Conservation (phyloP, 2,888 invertebrate species). For the Nezara viridula region DNA sequence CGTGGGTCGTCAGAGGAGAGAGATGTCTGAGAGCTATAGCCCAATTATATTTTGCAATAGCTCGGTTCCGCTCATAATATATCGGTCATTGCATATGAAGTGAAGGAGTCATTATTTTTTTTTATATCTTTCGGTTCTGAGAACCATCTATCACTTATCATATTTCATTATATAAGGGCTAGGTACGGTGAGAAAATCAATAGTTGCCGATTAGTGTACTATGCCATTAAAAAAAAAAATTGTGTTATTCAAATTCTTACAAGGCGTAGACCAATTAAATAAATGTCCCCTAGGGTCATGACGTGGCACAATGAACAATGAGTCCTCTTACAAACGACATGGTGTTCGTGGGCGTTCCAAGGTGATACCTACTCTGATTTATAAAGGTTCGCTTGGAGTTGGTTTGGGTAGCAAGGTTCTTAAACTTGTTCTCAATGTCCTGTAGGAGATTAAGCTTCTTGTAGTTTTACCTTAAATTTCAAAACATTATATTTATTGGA, state of each 20-base stretch:
- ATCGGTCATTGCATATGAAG: slow-evolving; percentile 28
- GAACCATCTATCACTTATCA: neutral
- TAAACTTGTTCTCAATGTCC: neutral
- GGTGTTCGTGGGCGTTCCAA: neutral
- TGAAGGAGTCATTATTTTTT: neutral
- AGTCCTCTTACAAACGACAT: neutral
- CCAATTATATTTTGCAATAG: slow-evolving; percentile 16
- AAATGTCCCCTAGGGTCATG: neutral
- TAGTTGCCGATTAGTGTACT: neutral
- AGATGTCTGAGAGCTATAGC: neutral
- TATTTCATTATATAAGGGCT: neutral
- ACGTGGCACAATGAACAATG: neutral
- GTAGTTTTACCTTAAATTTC: neutral
- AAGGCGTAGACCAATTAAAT: neutral
- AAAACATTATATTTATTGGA: too few relatives aligned
- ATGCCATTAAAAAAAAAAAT: too few relatives aligned
- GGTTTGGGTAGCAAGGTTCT: neutral
- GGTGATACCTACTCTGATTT: neutral
- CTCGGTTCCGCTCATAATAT: neutral
- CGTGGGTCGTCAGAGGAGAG: neutral
- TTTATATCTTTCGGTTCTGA: neutral
- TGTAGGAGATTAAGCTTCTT: neutral
- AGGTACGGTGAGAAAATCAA: neutral
- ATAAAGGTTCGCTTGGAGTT: neutral
- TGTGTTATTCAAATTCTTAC: neutral